A percentile compares a stretch with the other conserved stretches of the same genome.
phyloP scores from a whole-genome alignment of 2,113 vertebrate genomes.

The Arvicanthis niloticus region DNA sequence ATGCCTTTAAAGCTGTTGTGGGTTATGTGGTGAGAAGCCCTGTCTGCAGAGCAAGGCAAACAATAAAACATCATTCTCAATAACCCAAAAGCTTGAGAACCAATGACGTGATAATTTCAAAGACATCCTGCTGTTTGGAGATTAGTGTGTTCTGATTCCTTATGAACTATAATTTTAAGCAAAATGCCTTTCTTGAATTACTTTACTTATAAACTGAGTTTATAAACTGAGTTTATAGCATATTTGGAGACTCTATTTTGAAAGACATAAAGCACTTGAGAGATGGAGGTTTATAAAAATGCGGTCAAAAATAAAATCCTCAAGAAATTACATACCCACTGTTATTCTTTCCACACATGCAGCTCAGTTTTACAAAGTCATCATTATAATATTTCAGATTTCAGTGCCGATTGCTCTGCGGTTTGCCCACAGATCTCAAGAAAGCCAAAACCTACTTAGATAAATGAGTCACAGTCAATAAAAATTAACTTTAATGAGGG shows the following conservation, averaged over 20 bases:
- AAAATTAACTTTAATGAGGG: background rate
- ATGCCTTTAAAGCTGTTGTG: background rate
- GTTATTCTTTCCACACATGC: background rate
- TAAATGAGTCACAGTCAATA: background rate
- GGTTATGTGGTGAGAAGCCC: background rate
- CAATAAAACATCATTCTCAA: background rate
- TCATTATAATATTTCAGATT: background rate
- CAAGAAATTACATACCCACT: background rate
- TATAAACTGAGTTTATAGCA: too few species aligned
- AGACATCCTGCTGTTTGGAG: constrained; percentile 7
- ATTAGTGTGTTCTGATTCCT: background rate
- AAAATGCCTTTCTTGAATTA: constrained; percentile 18
- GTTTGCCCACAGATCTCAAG: background rate
- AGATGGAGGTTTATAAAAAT: background rate
- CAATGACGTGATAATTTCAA: background rate
- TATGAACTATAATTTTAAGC: constrained; percentile 11
- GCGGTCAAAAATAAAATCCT: constrained; percentile 14
- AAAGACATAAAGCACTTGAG: background rate
- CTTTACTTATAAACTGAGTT: background rate
- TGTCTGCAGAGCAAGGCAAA: background rate
- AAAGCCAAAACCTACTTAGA: background rate
- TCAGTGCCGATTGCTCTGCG: background rate
- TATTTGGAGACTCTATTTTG: too few species aligned
- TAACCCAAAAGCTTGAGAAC: constrained; percentile 30
- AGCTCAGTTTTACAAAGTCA: constrained; percentile 7